Percentiles rank a stretch among this genome's conserved stretches.
Conservation (phyloP, 2,797 vertebrate genomes). For the Astyanax mexicanus region DNA sequence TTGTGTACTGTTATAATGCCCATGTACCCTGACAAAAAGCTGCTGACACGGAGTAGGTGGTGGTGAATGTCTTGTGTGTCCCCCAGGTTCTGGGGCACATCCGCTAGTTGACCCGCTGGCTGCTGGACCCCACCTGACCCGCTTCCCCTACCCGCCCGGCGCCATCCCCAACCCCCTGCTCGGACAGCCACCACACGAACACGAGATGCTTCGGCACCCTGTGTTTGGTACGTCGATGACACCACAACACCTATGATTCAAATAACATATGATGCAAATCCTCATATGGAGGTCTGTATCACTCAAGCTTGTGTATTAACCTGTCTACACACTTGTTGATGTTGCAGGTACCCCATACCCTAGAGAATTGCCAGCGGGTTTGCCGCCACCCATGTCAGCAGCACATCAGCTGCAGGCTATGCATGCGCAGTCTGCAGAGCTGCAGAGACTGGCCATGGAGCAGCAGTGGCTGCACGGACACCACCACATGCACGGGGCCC, state of each 20-base stretch:
- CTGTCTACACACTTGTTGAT: conserved; percentile 23
- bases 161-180: conserved; percentile 95
- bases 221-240: conserved; percentile 87
- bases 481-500: conserved; percentile 97
- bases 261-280: neutral
- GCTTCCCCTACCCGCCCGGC: conserved; percentile 96
- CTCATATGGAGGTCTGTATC: neutral
- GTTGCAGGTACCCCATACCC: conserved; percentile 90
- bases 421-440: conserved; percentile 98
- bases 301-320: neutral
- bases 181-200: conserved; percentile 93
- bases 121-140: conserved; percentile 94
- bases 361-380: conserved; percentile 90
- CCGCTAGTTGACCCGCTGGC: conserved; percentile 93
- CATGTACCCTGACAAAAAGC: conserved; percentile 70
- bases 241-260: neutral
- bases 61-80: conserved; percentile 86
- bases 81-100: conserved; percentile 91
- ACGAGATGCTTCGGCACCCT: conserved; percentile 98
- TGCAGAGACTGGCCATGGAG: conserved; percentile 98
- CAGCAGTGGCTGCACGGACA: conserved; percentile 98
- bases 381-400: conserved; percentile 96
- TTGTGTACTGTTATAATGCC: conserved; percentile 51
- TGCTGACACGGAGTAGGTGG: conserved; percentile 80
- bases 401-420: conserved; percentile 99